Base-by-base conservation (phyloP, 1,140 invertebrate species). In the Maconellicoccus hirsutus region DNA sequence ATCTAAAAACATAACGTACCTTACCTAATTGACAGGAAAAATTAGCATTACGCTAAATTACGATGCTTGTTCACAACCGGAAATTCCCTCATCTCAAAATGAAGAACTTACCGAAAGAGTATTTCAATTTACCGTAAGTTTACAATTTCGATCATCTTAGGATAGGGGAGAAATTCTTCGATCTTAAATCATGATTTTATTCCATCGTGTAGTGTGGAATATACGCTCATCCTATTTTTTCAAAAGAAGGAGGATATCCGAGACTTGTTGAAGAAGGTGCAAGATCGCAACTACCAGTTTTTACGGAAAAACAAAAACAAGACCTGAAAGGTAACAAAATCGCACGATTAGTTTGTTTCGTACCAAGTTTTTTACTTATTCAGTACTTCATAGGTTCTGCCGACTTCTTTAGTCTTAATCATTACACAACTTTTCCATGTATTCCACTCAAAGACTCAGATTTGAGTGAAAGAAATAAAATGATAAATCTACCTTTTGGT, bases 371-470 rank as follows among this genome's bases (percentile, higher is more conserved):
- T 6, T 69, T 19, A 23, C 3, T 71, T 52, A 19, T 42, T 61
- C 42, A 72, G 27, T 25, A 22, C 72, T 71, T 70, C 52, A 75
- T 61, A 75, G 82, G 83, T 52, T 81, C 82, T 16, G 79, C 80
- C 0, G 86, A 87, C 75, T 87, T 85, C 78, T 82, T 86, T 61
- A 85, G 85, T 26, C 72, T 87, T 0, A 86, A 86, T 72, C 79
- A 81, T 14, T 87, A 86, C 74, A 83, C 83, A 0, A 80, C 81
- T 33, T 19, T 70, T 69, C 16, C 1, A 22, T 22, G 29, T 12
- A 33, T 66, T 6, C 4, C 59, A 70, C 69, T 26, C 61, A 59
- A 23, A 63, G 10, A 16, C 10, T 22, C 14, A 2, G n/a, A n/a
- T n/a, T n/a, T n/a, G n/a, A n/a, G n/a, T n/a, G n/a, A n/a, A n/a